These are phyloP conservation scores for Tetramorium bicarinatum DNA, from an alignment of 2,888 invertebrate species.

Conservation along the genomic window DNA sequence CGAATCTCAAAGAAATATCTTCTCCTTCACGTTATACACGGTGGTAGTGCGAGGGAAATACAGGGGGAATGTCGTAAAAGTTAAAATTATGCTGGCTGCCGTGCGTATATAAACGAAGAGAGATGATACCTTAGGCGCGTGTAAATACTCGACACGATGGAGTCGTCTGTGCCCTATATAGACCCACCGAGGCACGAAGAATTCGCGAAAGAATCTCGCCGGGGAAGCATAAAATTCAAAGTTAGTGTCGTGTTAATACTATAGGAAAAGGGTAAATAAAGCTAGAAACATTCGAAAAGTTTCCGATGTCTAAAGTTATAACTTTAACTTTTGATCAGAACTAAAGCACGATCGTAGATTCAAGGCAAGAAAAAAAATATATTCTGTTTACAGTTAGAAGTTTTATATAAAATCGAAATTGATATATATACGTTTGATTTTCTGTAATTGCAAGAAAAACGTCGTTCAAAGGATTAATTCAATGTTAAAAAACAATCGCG, in stretches of 20 bases:
- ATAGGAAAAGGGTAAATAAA: not conserved
- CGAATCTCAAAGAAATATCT: constrained; percentile 39
- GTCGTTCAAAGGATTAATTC: too few relatives aligned
- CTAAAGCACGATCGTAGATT: not conserved
- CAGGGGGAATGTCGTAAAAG: constrained; percentile 64
- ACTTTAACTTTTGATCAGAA: not conserved
- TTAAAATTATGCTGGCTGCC: constrained; percentile 65
- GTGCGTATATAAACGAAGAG: constrained; percentile 50
- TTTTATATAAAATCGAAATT: not conserved
- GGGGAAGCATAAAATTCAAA: constrained; percentile 25
- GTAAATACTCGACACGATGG: constrained; percentile 63
- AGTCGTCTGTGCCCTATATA: constrained; percentile 42
- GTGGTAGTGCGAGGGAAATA: constrained; percentile 23
- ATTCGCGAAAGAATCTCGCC: constrained; percentile 49
- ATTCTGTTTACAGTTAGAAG: not conserved
- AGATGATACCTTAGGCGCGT: constrained; percentile 61
- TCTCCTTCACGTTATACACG: not conserved
- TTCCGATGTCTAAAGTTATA: not conserved
- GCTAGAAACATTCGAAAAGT: not conserved
- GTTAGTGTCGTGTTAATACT: constrained; percentile 13
- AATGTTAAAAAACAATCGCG: not conserved
- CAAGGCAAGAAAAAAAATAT: not conserved
- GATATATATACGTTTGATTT: not conserved
- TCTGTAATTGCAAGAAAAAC: not conserved
- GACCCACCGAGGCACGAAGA: constrained; percentile 46